Percentiles rank a stretch among this genome's conserved stretches.
These are phyloP conservation scores for Drosophila siamana DNA, from an alignment of 2,888 invertebrate species.

Conservation along the genomic window DNA sequence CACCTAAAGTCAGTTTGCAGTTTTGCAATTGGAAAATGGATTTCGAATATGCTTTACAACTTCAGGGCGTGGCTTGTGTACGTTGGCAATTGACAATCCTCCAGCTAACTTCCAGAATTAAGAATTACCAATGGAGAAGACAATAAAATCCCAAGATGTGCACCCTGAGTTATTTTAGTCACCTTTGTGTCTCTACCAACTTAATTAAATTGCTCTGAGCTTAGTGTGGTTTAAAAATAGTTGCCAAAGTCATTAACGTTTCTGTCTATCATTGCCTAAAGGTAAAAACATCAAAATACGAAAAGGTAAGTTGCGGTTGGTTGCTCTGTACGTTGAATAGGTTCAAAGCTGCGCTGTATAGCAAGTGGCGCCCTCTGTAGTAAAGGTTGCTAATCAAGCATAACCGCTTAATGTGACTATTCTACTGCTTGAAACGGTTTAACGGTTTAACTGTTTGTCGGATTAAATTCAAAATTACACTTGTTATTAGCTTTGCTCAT, in stretches of 20 bases:
- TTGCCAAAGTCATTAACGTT: neutral
- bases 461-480: too few species aligned
- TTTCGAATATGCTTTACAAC: neutral
- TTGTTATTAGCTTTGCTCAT: too few species aligned
- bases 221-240: neutral
- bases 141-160: neutral
- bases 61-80: neutral
- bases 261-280: neutral
- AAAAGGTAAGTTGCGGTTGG: neutral
- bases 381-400: neutral
- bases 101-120: neutral
- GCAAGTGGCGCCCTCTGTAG: conserved; percentile 36
- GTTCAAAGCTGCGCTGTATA: conserved; percentile 1
- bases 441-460: neutral
- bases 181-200: neutral
- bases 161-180: neutral
- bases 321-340: neutral
- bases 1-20: neutral
- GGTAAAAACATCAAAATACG: neutral
- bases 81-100: neutral
- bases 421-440: conserved; percentile 1
- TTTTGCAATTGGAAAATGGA: neutral
- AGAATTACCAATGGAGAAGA: too few species aligned
- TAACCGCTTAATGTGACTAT: neutral
- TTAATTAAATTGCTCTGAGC: neutral